Base-by-base conservation (phyloP, 2,113 vertebrate species). In the Corynorhinus townsendii region DNA sequence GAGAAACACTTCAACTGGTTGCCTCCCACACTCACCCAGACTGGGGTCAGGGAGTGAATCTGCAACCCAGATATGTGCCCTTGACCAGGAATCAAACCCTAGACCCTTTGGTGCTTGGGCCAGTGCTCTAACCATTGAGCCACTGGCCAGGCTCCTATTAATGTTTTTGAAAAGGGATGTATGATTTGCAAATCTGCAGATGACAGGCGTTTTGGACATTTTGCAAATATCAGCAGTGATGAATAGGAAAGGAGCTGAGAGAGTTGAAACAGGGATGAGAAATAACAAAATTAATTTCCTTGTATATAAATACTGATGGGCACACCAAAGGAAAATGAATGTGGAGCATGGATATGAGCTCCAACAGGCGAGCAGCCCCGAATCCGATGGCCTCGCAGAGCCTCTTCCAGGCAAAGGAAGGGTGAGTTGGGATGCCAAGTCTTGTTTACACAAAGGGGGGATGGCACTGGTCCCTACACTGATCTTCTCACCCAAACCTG, bases 211-310 rank as follows among this genome's bases (percentile, higher is more conserved):
- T 96, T 97, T 89, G 96, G 95, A 95, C 80, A 76, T 97, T 97
- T 97, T 96, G 95, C 96, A 97, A 95, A 96, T 96, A 97, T 68
- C 91, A 96, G 94, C 62, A 28, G 52, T 40, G 87, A 92, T 96
- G 87, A 96, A 96, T 79, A 97, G 90, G 77, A 93, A 92, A 90
- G 71, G 94, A 95, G 92, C 90, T 43, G 77, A 93, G 96, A 91
- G 87, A 81, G 54, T 62, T 73, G 90, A 96, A 95, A 72, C 76
- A 73, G 22, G 71, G 84, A 66, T 33, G 84, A 92, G 92, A 96
- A 97, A 93, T 92, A 95, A 85, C 93, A 90, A 97, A 97, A 96
- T 96, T 94, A 96, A 97, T 96, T 96, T 96, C 95, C 93, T 79
- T 95, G 93, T 93, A 59, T 91, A 93, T 96, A 97, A 97, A 96